phyloP scores from a whole-genome alignment of 2,888 invertebrate species.

The Mylabris sibirica region DNA sequence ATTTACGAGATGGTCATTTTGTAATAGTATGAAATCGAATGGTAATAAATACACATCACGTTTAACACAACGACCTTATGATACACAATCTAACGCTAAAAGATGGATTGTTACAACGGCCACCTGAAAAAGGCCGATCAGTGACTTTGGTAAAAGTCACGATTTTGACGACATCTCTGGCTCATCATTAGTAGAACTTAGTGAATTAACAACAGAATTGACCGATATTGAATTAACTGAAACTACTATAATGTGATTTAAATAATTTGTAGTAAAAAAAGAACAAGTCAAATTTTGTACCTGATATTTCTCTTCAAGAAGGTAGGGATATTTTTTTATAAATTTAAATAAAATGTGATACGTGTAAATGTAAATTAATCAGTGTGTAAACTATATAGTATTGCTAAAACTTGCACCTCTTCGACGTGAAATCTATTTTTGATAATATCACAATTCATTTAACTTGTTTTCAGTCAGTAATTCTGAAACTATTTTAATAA shows the following conservation, averaged over 20 bases:
- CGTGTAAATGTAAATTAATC: not conserved
- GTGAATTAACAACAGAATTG: constrained; percentile 49
- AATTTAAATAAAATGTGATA: not conserved
- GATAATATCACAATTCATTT: not conserved
- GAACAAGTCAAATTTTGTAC: not conserved
- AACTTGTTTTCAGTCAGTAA: too few relatives aligned
- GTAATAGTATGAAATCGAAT: constrained; percentile 47
- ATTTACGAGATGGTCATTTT: constrained; percentile 56
- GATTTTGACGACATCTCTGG: constrained; percentile 47
- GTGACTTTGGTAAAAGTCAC: constrained; percentile 26
- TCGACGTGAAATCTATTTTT: not conserved
- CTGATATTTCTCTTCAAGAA: not conserved
- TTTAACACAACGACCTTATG: constrained; percentile 47
- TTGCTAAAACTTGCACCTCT: not conserved
- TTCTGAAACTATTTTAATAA: too few relatives aligned
- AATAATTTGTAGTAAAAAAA: not conserved
- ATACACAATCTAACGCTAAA: constrained; percentile 50
- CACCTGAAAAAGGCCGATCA: constrained; percentile 53
- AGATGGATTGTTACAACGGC: constrained; percentile 57
- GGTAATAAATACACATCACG: constrained; percentile 38
- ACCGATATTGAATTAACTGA: constrained; percentile 49
- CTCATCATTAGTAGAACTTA: constrained; percentile 51
- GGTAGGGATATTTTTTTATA: not conserved
- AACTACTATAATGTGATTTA: constrained; percentile 45
- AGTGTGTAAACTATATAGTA: not conserved